A percentile compares a stretch with the other conserved stretches of the same genome.
Evolutionary conservation across 2,113 vertebrate genomes (phyloP).

Genomic region (Semnornis frantzii): DNA sequence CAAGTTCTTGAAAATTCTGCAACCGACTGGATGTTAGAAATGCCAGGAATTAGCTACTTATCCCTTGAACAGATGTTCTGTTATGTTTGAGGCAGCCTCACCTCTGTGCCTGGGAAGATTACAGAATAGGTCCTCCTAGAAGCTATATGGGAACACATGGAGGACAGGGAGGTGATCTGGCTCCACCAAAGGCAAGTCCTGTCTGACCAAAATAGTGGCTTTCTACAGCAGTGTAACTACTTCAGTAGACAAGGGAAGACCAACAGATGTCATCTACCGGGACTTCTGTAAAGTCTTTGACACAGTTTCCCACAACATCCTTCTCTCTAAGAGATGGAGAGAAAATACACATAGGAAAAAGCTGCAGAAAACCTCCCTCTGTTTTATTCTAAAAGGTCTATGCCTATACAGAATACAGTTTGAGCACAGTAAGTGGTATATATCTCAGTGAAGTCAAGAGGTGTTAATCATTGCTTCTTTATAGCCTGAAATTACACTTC

Average conservation of each 20-base stretch:
- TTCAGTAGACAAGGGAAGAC: no score
- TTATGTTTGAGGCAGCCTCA: not conserved
- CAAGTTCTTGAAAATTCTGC: not conserved
- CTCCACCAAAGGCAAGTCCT: no score
- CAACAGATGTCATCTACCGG: no score
- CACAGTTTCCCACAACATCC: no score
- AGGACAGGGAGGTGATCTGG: no score
- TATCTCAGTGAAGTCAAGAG: not conserved
- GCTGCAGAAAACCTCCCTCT: not conserved
- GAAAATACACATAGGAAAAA: not conserved
- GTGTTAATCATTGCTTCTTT: conserved; percentile 2
- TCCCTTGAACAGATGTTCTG: not conserved
- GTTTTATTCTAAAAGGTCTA: not conserved
- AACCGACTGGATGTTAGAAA: not conserved
- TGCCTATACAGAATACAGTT: not conserved
- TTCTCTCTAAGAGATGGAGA: no score
- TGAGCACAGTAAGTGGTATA: not conserved
- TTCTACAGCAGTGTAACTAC: no score
- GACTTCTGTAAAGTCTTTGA: no score
- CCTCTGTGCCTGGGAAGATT: no score
- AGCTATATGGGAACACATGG: no score
- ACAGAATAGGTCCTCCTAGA: no score
- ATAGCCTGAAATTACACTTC: not conserved
- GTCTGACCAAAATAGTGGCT: no score
- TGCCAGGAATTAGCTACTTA: not conserved